Evolutionary conservation across 1,140 invertebrate genomes (phyloP), one percentile per base, ranked within the genome.

Genomic region (Lasioglossum baleicum): DNA sequence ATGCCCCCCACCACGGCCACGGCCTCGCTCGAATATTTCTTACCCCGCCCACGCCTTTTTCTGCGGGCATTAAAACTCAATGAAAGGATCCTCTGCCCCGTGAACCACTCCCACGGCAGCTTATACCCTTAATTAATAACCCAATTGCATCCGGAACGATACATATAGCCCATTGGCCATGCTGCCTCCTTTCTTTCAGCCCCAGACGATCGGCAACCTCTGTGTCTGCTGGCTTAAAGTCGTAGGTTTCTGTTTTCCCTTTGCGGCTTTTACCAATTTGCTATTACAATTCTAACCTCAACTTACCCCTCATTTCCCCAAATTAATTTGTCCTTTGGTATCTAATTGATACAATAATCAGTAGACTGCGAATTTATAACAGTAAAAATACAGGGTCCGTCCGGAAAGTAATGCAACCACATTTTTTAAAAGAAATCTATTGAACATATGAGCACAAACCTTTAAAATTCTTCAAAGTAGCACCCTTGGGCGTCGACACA

Each of bases 101-200:
- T 40, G 68, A 42, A 64, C 76, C 70, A 79, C 76, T 75, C 53
- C 44, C 60, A 17, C 63, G 13, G 42, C 70, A 73, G 31, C 81
- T 80, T 75, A 67, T 58, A 53, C 69, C 22, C 60, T 83, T 86
- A 48, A 80, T 83, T 69, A 83, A 82, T 75, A 81, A 83, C 42
- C 61, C 44, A 76, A 83, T 76, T 80, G 44, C 61, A 83, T 51
- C 13, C 22, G 26, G 11, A 56, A 70, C 70, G 51, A 74, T 70
- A 74, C 56, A 20, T 69, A 72, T 69, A 72, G 56, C 13, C 60
- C 42, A 64, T 70, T 70, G 53, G 26, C 60, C n/a, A 53, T 44
- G 5, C 58, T 70, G 44, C 20, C 48, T 75, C 5, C 44, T 26
- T 63, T 42, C 44, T 71, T 64, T 7, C 3, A n/a, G 17, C 15